Evolutionary conservation across 2,888 invertebrate genomes (phyloP), one percentile per base, ranked within the genome.

Genomic region (Amiota minor): DNA sequence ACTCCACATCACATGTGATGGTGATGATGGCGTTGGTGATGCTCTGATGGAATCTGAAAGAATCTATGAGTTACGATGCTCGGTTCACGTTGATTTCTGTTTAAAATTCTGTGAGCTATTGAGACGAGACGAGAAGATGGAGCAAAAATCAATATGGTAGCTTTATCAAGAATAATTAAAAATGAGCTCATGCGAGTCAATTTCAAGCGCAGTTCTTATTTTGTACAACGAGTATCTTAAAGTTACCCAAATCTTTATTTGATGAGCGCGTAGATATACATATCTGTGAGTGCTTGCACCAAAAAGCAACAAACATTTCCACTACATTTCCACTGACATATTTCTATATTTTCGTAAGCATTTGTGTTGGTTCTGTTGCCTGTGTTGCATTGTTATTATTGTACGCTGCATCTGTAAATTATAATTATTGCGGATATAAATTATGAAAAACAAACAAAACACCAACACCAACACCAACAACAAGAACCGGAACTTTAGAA

Each of bases 141-240:
- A 35, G 16, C 2, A 72, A 80, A 85, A 82, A 82, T 82, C 82
- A 79, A 83, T 82, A 85, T 74, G 72, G 72, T 72, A 53, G 67
- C 67, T 72, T 72, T 72, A 67, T 72, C 67, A 72, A 46, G n/a
- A 73, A 78, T 83, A 85, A 85, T 85, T 82, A 83, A 76, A 74
- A 20, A 70, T 4, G 2, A 59, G 16, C 8, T 59, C 18, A 59
- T 59, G 18, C 59, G 59, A 59, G 53, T 50, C n/a, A 50, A 50
- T 50, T 50, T 12, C n/a, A 50, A 50, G n/a, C 53, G 53, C 12
- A 50, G 2, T 9, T 50, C 3, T 50, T 50, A n/a, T 50, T 12
- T 50, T 50, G 53, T 9, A 50, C n/a, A n/a, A 14, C 14, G 16
- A 53, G 53, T n/a, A 53, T 53, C 53, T 53, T 53, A 53, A 53